Percentiles rank a stretch among this genome's conserved stretches.
These are phyloP conservation scores for Sinhomidia bicolor DNA, from an alignment of 2,888 invertebrate genomes.

Conservation along the genomic window DNA sequence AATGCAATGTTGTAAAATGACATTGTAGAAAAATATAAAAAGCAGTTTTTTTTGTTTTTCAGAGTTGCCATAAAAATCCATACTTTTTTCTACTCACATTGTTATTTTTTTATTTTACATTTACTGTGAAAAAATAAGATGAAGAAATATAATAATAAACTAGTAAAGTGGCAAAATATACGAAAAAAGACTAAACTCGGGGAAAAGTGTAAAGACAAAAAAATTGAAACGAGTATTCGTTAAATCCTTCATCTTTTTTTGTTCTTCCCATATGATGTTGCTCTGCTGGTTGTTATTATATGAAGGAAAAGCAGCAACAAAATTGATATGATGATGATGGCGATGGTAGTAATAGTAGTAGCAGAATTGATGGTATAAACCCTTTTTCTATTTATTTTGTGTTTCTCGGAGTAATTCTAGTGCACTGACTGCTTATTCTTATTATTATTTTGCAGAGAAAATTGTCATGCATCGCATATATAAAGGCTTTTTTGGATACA, in stretches of 20 bases:
- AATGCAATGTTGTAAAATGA: conserved; percentile 9
- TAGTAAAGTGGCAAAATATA: neutral
- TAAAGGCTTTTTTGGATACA: neutral
- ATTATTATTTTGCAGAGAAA: conserved; percentile 1
- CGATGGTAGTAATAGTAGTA: too few relatives aligned
- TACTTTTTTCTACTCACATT: too few relatives aligned
- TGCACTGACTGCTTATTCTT: neutral
- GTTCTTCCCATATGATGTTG: neutral
- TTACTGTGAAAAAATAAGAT: neutral
- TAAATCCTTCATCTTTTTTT: neutral
- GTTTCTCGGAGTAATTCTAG: conserved; percentile 10
- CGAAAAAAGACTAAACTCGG: neutral
- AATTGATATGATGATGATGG: conserved; percentile 26
- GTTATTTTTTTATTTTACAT: neutral
- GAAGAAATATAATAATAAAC: too few relatives aligned
- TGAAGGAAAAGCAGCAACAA: neutral
- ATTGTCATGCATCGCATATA: neutral
- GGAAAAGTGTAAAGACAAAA: neutral
- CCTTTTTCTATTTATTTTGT: neutral
- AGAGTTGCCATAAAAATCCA: neutral
- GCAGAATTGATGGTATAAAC: neutral
- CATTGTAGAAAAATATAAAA: conserved; percentile 1
- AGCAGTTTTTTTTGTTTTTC: neutral
- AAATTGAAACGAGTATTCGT: neutral
- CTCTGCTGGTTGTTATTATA: neutral